Evolutionary conservation across 1,140 invertebrate genomes (phyloP).

Genomic region (Pseudachorutes palmiensis): DNA sequence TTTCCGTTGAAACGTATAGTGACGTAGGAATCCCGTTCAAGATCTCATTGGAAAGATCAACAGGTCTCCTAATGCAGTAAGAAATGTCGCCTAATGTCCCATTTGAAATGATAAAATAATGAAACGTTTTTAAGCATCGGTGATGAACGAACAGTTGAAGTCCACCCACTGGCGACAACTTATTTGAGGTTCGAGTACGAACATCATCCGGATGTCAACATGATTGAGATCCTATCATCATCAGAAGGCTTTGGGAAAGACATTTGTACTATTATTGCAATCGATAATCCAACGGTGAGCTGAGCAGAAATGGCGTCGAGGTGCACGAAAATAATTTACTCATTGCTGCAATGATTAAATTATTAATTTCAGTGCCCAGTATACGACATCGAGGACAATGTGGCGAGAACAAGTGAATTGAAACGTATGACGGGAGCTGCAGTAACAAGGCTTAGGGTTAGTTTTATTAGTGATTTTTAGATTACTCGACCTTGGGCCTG

Average conservation of each 20-base stretch:
- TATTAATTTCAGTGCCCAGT: constrained; percentile 7
- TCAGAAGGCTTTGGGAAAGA: not conserved
- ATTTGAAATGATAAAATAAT: not conserved
- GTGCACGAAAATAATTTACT: not conserved
- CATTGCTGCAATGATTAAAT: not conserved
- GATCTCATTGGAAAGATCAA: not conserved
- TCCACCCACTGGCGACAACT: constrained; percentile 8
- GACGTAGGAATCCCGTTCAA: constrained; percentile 2
- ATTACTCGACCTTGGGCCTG: not conserved
- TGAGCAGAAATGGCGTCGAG: too few relatives aligned
- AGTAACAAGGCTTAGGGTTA: constrained; percentile 4
- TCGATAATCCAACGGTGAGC: constrained; percentile 1
- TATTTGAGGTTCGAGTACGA: constrained; percentile 7
- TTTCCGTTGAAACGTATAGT: not conserved
- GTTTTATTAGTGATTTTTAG: too few relatives aligned
- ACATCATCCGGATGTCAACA: constrained; percentile 4
- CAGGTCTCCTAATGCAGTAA: constrained; percentile 5
- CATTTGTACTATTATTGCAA: constrained; percentile 11
- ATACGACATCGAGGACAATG: constrained; percentile 11
- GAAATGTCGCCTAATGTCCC: too few relatives aligned
- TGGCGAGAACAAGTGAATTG: constrained; percentile 1
- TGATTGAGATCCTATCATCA: constrained; percentile 11
- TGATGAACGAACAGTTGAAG: not conserved
- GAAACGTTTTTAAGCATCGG: not conserved
- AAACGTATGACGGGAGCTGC: constrained; percentile 7